phyloP scores from a whole-genome alignment of 2,888 invertebrate genomes.

The Drosophila mercatorum region DNA sequence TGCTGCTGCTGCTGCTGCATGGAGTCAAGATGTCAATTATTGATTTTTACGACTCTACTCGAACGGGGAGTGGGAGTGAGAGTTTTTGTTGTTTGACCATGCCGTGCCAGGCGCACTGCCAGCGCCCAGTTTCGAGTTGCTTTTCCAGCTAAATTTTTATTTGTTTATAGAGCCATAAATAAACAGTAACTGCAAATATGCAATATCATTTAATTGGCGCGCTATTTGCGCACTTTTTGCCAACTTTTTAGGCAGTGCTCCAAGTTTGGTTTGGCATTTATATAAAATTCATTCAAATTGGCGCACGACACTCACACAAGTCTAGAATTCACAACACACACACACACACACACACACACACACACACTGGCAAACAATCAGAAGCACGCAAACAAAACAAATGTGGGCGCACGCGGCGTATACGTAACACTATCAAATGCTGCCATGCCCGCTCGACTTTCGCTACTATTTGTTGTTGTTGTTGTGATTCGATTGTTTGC shows the following conservation, averaged over 20 bases:
- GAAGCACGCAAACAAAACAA: slow-evolving; percentile 60
- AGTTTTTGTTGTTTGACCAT: slow-evolving; percentile 26
- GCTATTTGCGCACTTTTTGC: slow-evolving; percentile 18
- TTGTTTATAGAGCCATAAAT: slow-evolving; percentile 9
- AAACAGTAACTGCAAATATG: slow-evolving; percentile 13
- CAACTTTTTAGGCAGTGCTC: slow-evolving; percentile 43
- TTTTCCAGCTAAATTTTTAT: neutral
- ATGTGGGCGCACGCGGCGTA: slow-evolving; percentile 63
- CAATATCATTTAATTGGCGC: slow-evolving; percentile 32
- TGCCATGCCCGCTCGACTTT: slow-evolving; percentile 27
- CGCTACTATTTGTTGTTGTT: slow-evolving; percentile 20
- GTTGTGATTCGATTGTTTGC: slow-evolving; percentile 62
- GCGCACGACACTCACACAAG: slow-evolving; percentile 17
- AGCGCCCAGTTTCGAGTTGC: slow-evolving; percentile 3
- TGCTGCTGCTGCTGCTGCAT: slow-evolving; percentile 23
- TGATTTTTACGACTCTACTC: slow-evolving; percentile 57
- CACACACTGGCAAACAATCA: slow-evolving; percentile 27
- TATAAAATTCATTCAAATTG: slow-evolving; percentile 47
- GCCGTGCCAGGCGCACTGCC: slow-evolving; percentile 32
- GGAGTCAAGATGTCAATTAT: slow-evolving; percentile 64
- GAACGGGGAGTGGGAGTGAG: neutral
- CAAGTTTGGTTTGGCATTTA: slow-evolving; percentile 45
- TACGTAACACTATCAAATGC: slow-evolving; percentile 68
- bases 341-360: too few relatives aligned
- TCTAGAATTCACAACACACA: slow-evolving; percentile 8